A percentile compares a stretch with the other conserved stretches of the same genome.
Conservation (phyloP, 30 jellyfish, hydroid and myxozoan genomes). For the Sanderia malayensis region DNA sequence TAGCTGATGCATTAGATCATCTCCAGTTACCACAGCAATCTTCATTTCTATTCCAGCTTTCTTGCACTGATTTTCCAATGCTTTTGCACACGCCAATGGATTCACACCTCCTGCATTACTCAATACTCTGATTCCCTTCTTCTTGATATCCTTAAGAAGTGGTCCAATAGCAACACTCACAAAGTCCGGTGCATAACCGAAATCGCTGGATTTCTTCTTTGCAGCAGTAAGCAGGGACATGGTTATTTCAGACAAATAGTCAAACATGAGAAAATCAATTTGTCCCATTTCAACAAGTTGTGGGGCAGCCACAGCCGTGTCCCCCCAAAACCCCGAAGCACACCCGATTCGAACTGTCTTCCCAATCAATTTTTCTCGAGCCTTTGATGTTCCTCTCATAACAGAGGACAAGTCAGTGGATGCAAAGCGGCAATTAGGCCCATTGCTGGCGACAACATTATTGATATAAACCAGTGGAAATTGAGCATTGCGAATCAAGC, state of each 20-base stretch:
- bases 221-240: slow-evolving; percentile 84
- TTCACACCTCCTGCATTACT: slow-evolving; percentile 95
- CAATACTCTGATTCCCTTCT: slow-evolving; percentile 70
- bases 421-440: too few relatives aligned
- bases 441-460: too few relatives aligned
- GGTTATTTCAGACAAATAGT: slow-evolving; percentile 82
- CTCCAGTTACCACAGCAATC: slow-evolving; percentile 91
- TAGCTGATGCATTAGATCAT: slow-evolving; percentile 67
- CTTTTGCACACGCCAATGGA: slow-evolving; percentile 83
- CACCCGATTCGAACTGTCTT: slow-evolving; percentile 74
- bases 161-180: slow-evolving; percentile 77
- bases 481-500: too few relatives aligned
- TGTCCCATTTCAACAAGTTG: slow-evolving; percentile 81
- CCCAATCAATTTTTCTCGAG: slow-evolving; percentile 16
- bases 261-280: slow-evolving; percentile 75
- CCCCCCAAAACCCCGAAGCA: slow-evolving; percentile 99
- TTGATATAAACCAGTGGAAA: too few relatives aligned
- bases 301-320: slow-evolving; percentile 90
- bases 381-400: neutral
- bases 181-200: slow-evolving; percentile 88
- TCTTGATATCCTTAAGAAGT: slow-evolving; percentile 59
- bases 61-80: slow-evolving; percentile 61
- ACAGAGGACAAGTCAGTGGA: neutral
- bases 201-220: slow-evolving; percentile 66
- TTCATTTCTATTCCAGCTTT: slow-evolving; percentile 70